These are phyloP conservation scores for Manis javanica DNA, from an alignment of 2,797 vertebrate genomes.

Conservation along the genomic window DNA sequence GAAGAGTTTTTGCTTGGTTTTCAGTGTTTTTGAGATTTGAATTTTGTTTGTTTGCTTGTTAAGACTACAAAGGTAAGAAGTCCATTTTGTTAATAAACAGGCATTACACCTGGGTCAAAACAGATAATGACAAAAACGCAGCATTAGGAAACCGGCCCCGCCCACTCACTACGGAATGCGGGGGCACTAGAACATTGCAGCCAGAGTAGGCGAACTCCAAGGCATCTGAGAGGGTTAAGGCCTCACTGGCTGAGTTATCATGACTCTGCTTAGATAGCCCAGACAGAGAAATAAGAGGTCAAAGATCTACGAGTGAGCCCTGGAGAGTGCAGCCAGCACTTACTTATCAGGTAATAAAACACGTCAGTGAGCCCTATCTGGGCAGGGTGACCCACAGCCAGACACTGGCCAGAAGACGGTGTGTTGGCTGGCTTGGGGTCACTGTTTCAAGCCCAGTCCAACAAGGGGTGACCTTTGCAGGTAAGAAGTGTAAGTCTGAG, in stretches of 20 bases:
- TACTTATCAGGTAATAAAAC: background rate
- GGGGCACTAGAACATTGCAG: background rate
- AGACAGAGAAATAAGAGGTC: background rate
- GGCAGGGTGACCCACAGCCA: background rate
- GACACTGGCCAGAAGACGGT: background rate
- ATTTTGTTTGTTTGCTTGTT: background rate
- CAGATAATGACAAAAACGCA: background rate
- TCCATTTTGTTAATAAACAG: slow-evolving; percentile 17
- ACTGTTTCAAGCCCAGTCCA: background rate
- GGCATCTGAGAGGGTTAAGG: background rate
- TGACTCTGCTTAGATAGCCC: background rate
- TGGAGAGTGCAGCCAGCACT: background rate
- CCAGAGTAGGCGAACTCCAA: background rate
- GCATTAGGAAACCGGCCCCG: background rate
- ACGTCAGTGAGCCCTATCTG: background rate
- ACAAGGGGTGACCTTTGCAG: background rate
- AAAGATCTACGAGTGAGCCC: background rate
- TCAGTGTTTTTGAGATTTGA: background rate
- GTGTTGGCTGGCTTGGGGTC: background rate
- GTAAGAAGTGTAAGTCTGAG: slow-evolving; percentile 18
- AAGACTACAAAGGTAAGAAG: background rate
- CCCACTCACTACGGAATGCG: background rate
- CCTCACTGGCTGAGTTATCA: background rate
- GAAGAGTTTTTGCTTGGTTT: background rate
- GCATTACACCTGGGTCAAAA: background rate